Base-by-base conservation (phyloP, 2,113 vertebrate genomes). In the Sinocyclocheilus anshuiensis region DNA sequence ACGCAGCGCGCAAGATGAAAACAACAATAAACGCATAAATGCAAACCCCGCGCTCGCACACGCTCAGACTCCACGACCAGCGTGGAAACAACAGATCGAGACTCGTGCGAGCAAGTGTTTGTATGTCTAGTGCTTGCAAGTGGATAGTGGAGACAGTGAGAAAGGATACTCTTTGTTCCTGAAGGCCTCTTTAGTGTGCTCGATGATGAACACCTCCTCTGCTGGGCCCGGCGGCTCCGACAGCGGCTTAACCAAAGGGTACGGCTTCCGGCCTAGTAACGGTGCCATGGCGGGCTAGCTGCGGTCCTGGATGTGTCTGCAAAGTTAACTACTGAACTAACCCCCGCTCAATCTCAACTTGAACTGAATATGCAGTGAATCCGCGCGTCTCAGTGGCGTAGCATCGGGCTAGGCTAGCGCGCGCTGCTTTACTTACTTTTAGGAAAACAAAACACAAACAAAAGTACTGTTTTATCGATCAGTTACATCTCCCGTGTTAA, bases 91-190 rank as follows among this genome's bases (percentile, higher is more conserved):
- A 8, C 22, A 11, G 29, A 2, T 33, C n/a, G 57, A 48, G 50
- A 15, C 20, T 22, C 7, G 45, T 0, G 20, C 18, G 39, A 11
- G 26, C 11, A 12, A 18, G 24, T 26, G 84, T 33, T 57, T 22
- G 33, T 13, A 3, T 71, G 10, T 71, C 9, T 42, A 4, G 29
- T 55, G 8, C 6, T 22, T n/a, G 26, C 13, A 29, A 61, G 11
- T 36, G 55, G 2, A n/a, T 42, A 0, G 29, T 29, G 57, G 13
- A 33, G 48, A 12, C 12, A 36, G 74, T 39, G 42, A 61, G 29
- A 81, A 95, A 94, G 97, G 97, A 98, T 98, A 98, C 97, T 98
- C 97, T 95, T 96, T 97, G 92, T 96, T 97, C 95, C 94, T 96
- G 96, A 98, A 98, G 95, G 97, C 97, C 96, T 98, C 97, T 91